A percentile compares a stretch with the other conserved stretches of the same genome.
phyloP scores from a whole-genome alignment of 2,888 invertebrate genomes.

The Dichetophora obliterata region DNA sequence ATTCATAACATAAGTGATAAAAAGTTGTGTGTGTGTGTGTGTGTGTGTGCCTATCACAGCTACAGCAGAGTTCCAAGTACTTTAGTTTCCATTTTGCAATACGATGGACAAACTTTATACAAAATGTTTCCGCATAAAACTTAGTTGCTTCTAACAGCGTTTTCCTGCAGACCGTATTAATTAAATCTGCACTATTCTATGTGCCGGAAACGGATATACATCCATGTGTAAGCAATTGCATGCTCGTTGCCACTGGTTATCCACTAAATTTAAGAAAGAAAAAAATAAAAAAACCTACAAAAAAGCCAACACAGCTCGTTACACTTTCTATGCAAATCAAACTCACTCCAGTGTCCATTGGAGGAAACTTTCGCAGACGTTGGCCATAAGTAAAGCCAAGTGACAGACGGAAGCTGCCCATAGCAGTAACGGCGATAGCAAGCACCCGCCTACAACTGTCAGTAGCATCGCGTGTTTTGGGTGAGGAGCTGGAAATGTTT shows the following conservation, averaged over 20 bases:
- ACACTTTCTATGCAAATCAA: slow-evolving; percentile 33
- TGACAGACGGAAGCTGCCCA: slow-evolving; percentile 51
- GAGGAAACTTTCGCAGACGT: slow-evolving; percentile 40
- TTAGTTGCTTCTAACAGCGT: neutral
- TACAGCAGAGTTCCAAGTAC: too few relatives aligned
- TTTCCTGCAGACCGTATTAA: slow-evolving; percentile 22
- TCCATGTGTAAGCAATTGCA: slow-evolving; percentile 38
- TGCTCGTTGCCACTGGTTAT: slow-evolving; percentile 21
- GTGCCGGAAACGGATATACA: slow-evolving; percentile 36
- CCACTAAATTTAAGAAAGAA: slow-evolving; percentile 16
- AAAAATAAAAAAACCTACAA: neutral
- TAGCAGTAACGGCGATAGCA: slow-evolving; percentile 42
- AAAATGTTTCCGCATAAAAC: slow-evolving; percentile 13
- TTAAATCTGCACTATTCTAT: slow-evolving; percentile 31
- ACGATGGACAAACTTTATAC: neutral
- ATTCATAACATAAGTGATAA: too few relatives aligned
- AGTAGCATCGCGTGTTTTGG: neutral
- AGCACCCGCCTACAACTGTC: neutral
- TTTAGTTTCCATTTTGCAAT: neutral
- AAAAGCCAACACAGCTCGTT: neutral
- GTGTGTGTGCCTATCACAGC: too few relatives aligned
- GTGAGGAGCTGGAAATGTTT: neutral
- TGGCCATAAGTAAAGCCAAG: slow-evolving; percentile 50
- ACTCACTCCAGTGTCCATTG: neutral
- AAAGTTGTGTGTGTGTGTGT: too few relatives aligned